phyloP scores from a whole-genome alignment of 2,888 invertebrate genomes.

The Sialis fuliginosa region DNA sequence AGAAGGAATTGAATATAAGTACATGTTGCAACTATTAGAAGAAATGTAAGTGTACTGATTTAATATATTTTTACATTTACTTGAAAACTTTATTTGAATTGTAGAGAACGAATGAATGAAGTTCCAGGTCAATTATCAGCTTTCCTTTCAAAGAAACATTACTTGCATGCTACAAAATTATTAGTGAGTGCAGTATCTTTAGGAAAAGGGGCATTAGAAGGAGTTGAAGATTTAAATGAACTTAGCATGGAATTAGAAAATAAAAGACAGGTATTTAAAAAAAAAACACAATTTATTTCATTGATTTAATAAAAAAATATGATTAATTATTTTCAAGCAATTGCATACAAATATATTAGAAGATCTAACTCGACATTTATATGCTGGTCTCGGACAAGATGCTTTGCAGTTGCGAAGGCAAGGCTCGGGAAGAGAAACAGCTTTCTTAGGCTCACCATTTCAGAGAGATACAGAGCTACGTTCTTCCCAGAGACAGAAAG shows the following conservation, averaged over 20 bases:
- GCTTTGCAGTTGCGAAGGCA: constrained; percentile 34
- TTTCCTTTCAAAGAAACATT: constrained; percentile 54
- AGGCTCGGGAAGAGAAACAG: constrained; percentile 36
- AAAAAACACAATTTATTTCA: neutral
- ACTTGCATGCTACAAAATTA: constrained; percentile 70
- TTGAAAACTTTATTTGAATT: constrained; percentile 11
- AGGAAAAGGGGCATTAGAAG: constrained; percentile 54
- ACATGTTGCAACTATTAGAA: constrained; percentile 71
- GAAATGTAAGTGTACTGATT: constrained; percentile 49
- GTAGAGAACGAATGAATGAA: constrained; percentile 55
- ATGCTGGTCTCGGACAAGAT: constrained; percentile 27
- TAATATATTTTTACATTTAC: neutral
- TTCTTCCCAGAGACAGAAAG: constrained; percentile 35
- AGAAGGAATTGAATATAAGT: constrained; percentile 90
- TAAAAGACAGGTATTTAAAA: constrained; percentile 34
- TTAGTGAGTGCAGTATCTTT: constrained; percentile 50
- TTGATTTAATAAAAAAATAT: neutral
- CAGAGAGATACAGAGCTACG: constrained; percentile 37
- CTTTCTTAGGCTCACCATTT: constrained; percentile 28
- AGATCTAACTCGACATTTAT: constrained; percentile 55
- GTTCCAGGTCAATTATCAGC: constrained; percentile 49
- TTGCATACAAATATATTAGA: constrained; percentile 48
- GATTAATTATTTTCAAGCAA: constrained; percentile 26
- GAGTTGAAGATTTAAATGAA: constrained; percentile 70
- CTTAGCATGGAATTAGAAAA: constrained; percentile 55